These are phyloP conservation scores for Zoanthus solanderi DNA, from an alignment of 92 coral and sea anemone genomes.

Conservation along the genomic window DNA sequence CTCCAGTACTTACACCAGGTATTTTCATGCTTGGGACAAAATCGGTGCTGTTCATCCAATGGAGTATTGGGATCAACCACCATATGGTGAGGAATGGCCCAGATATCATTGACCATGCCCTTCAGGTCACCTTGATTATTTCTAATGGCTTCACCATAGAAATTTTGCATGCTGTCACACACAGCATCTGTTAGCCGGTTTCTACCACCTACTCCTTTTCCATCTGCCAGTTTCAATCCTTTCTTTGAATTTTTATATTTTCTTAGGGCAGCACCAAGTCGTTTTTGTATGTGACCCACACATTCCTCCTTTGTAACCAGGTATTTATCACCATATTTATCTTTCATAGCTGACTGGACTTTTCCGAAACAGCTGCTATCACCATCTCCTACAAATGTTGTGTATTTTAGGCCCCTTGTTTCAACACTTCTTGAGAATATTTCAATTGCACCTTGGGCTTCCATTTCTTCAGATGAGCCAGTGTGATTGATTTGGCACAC, in stretches of 20 bases:
- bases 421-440: conserved; percentile 56
- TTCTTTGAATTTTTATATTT: conserved; percentile 1
- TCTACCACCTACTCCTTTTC: conserved; percentile 59
- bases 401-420: conserved; percentile 46
- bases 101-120: conserved; percentile 7
- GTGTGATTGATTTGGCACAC: conserved; percentile 58
- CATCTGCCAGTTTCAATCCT: conserved; percentile 61
- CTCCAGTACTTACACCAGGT: neutral
- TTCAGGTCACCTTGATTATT: conserved; percentile 36
- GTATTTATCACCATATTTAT: conserved; percentile 1
- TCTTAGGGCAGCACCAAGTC: too few relatives aligned
- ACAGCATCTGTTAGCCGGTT: conserved; percentile 58
- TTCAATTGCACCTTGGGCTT: neutral
- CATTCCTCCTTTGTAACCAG: too few relatives aligned
- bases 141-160: neutral
- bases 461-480: conserved; percentile 61
- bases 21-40: conserved; percentile 37
- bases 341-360: conserved; percentile 58
- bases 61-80: conserved; percentile 8
- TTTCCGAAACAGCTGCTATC: conserved; percentile 70
- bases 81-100: conserved; percentile 61
- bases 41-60: conserved; percentile 55
- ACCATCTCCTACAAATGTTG: conserved; percentile 63
- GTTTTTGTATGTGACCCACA: conserved; percentile 65
- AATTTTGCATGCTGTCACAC: conserved; percentile 66